Percentiles rank a stretch among this genome's conserved stretches.
Conservation (phyloP, 2,113 vertebrate genomes). For the Silurus meridionalis region DNA sequence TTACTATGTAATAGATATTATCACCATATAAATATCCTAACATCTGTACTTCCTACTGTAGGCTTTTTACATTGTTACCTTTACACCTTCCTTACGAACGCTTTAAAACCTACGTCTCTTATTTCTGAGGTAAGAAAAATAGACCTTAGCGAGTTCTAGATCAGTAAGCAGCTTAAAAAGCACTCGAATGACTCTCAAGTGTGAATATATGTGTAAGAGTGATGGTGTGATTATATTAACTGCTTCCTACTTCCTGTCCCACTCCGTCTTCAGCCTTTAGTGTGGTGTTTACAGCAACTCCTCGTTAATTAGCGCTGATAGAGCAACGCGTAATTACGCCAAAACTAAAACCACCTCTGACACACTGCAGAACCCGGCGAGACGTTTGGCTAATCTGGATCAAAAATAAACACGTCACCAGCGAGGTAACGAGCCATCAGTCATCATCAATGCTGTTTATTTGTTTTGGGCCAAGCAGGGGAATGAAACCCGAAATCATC, state of each 20-base stretch:
- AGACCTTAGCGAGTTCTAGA: neutral
- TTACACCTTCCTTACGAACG: neutral
- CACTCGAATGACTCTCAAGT: neutral
- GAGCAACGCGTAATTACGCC: slow-evolving; percentile 27
- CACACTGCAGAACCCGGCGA: slow-evolving; percentile 16
- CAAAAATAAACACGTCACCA: slow-evolving; percentile 33
- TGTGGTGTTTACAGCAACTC: slow-evolving; percentile 18
- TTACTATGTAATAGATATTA: neutral
- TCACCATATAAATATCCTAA: neutral
- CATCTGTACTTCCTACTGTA: too few relatives aligned
- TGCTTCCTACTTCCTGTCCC: slow-evolving; percentile 10
- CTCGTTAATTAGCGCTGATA: slow-evolving; percentile 35
- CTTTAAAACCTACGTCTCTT: neutral
- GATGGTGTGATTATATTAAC: slow-evolving; percentile 30
- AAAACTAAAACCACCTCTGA: slow-evolving; percentile 23
- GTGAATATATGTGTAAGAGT: slow-evolving; percentile 19
- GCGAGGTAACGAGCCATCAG: slow-evolving; percentile 28
- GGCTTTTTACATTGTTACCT: neutral
- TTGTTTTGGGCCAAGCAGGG: slow-evolving; percentile 28
- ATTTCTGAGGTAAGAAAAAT: too few relatives aligned
- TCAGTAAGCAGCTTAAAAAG: neutral
- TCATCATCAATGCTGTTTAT: slow-evolving; percentile 38
- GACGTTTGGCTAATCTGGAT: slow-evolving; percentile 30
- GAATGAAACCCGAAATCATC: slow-evolving; percentile 5
- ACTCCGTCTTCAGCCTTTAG: neutral